Evolutionary conservation across 2,113 vertebrate species (phyloP).

Genomic region (Malurus melanocephalus): DNA sequence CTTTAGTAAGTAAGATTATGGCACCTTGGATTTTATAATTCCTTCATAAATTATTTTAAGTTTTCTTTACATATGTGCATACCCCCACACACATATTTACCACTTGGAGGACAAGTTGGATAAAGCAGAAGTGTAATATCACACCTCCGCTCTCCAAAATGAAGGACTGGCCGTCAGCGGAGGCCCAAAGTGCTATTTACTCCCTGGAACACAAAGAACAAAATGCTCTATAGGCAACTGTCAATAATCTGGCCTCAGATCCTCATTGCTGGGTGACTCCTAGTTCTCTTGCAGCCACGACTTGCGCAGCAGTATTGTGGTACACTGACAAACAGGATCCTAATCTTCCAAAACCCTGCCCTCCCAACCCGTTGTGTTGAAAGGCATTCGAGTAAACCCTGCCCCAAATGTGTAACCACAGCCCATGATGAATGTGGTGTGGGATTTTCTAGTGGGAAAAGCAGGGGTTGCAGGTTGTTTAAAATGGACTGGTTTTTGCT

Average conservation of each 20-base stretch:
- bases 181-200: not conserved
- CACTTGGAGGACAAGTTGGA: constrained; percentile 36
- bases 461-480: not conserved
- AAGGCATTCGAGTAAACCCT: not conserved
- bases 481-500: not conserved
- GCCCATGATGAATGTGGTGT: not conserved
- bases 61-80: constrained; percentile 58
- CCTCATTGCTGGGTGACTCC: not conserved
- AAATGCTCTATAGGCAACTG: not conserved
- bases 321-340: not conserved
- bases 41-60: constrained; percentile 60
- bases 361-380: not conserved
- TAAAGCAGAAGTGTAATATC: constrained; percentile 52
- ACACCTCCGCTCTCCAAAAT: constrained; percentile 21
- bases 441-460: not conserved
- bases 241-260: not conserved
- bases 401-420: not conserved
- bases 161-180: not conserved
- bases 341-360: not conserved
- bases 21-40: constrained; percentile 26
- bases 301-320: not conserved
- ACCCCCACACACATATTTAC: constrained; percentile 52
- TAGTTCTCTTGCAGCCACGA: not conserved
- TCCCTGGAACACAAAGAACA: not conserved
- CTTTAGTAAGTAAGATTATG: not conserved